Base-by-base conservation (phyloP, 2,888 invertebrate species). In the Lycia hirtaria region DNA sequence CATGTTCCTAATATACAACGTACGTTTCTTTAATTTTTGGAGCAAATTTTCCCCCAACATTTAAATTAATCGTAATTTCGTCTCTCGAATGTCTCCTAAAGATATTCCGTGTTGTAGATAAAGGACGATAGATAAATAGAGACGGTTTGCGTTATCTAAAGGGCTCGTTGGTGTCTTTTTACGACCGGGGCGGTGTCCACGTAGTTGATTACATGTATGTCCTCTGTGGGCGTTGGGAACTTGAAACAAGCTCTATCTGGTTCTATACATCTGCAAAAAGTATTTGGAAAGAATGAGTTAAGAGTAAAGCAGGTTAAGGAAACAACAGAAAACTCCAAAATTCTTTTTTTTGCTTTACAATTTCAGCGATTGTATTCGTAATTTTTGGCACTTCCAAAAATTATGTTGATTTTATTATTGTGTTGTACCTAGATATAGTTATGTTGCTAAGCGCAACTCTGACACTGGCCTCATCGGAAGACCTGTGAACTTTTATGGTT, bases 151-250 rank as follows among this genome's bases (percentile, higher is more conserved):
- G 20, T 65, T 62, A 62, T 65, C 62, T 60, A 49, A 43, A 28
- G 35, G 26, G 51, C 52, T 44, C 54, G 51, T 54, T 65, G 58
- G 54, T 52, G 56, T 60, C 49, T 62, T 56, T 61, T 50, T 57
- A 64, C 58, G 44, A 54, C 22, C 28, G 32, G 32, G 41, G 22
- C 26, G 48, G 14, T 58, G 45, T 54, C 37, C 48, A 44, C 20
- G 35, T 3, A 19, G 19, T 55, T 55, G 54, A 52, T 44, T 55
- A 43, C 38, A 55, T 43, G 45, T 17, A 19, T 12, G 44, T 30
- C 19, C 12, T n/a, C 14, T 17, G 26, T 26, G 48, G 48, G 37
- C 22, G 48, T 15, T 37, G 20, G 14, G 26, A 22, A 26, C n/a
- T 26, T 26, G 4, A 41, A 41, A 24, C 2, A 7, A n/a, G 12